Conservation (phyloP, 2,113 vertebrate genomes). For the Petromus typicus region DNA sequence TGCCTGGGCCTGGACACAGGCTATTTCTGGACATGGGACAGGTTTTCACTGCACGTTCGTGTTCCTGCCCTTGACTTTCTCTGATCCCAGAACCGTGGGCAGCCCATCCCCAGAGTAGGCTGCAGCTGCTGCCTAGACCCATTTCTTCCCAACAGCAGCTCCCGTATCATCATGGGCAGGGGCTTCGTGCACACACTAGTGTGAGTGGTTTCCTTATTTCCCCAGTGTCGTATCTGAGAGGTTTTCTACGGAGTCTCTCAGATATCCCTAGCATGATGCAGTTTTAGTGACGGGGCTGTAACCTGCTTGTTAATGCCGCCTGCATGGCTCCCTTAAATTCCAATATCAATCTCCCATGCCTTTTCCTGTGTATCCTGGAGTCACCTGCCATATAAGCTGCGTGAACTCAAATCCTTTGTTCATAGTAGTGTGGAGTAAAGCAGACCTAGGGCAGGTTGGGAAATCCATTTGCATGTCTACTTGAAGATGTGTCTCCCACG, state of each 20-base stretch:
- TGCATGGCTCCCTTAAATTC: not conserved
- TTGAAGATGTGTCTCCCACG: not conserved
- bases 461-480: not conserved
- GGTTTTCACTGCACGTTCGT: not conserved
- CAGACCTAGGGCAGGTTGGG: not conserved
- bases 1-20: not conserved
- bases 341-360: not conserved
- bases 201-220: not conserved
- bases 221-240: too few relatives aligned
- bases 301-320: not conserved
- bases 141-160: not conserved
- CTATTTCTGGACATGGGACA: not conserved
- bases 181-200: not conserved
- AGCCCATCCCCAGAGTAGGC: not conserved
- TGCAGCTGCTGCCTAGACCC: not conserved
- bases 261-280: not conserved
- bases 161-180: not conserved
- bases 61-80: not conserved
- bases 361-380: not conserved
- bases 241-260: not conserved
- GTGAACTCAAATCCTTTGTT: not conserved
- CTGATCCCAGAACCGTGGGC: not conserved
- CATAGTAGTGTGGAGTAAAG: not conserved
- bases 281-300: not conserved
- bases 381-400: not conserved